Conservation (phyloP, 2,797 vertebrate genomes). For the Malurus splendens region DNA sequence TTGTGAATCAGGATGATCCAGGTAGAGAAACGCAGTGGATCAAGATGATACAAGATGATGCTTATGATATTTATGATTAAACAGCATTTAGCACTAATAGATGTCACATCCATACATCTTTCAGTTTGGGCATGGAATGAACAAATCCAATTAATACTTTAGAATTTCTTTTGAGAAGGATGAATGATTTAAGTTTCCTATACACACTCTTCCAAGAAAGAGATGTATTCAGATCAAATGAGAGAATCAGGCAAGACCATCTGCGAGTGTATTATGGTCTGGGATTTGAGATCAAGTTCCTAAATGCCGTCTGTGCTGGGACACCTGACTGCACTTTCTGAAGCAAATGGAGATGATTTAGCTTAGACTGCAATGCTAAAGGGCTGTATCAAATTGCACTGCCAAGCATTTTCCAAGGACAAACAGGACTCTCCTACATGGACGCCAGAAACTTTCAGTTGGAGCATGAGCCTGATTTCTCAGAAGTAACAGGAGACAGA, state of each 20-base stretch:
- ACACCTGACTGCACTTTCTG: neutral
- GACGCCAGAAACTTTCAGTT: neutral
- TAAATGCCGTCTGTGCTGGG: neutral
- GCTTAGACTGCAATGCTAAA: neutral
- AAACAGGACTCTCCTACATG: neutral
- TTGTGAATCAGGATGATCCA: neutral
- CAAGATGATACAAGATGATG: neutral
- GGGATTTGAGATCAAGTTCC: neutral
- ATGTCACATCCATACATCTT: neutral
- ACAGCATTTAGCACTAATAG: neutral
- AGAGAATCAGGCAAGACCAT: accelerated
- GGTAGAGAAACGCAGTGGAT: neutral
- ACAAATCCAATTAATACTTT: neutral
- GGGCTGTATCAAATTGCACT: neutral
- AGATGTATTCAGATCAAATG: neutral
- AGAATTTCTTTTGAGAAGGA: neutral
- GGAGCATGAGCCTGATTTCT: neutral
- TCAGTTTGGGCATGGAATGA: neutral
- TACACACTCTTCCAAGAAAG: neutral
- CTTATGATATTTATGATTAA: neutral
- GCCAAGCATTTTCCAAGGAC: slow-evolving; percentile 1
- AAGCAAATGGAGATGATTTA: neutral
- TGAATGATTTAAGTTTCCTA: neutral
- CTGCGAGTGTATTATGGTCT: neutral
- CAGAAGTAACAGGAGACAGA: neutral